phyloP scores from a whole-genome alignment of 2,797 vertebrate genomes.

The Psittacula echo region DNA sequence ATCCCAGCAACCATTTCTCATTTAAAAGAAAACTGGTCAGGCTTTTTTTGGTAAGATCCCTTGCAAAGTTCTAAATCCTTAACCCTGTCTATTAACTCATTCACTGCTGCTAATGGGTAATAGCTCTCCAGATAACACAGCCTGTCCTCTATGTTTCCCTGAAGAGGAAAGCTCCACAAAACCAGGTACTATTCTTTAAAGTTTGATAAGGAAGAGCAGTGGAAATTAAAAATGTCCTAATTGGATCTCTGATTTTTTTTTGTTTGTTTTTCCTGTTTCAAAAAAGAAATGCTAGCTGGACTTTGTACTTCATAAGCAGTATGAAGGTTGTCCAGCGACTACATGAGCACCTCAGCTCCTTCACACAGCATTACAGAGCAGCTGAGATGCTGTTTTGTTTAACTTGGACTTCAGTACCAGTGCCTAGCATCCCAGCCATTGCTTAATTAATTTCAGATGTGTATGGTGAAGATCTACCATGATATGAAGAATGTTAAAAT shows the following conservation, averaged over 20 bases:
- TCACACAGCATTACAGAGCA: not conserved
- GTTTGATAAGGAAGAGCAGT: not conserved
- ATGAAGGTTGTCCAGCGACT: not conserved
- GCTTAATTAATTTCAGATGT: not conserved
- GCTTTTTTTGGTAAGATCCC: not conserved
- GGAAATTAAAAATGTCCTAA: not conserved
- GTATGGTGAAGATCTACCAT: not conserved
- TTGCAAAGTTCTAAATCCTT: not conserved
- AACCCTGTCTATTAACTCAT: not conserved
- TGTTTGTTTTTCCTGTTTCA: not conserved
- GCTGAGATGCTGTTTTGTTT: not conserved
- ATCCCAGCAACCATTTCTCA: not conserved
- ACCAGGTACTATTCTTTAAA: not conserved
- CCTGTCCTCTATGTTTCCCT: not conserved
- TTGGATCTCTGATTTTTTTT: not conserved
- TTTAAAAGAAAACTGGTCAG: not conserved
- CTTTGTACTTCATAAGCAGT: not conserved
- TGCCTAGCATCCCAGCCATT: not conserved
- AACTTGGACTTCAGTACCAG: not conserved
- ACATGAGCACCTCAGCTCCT: not conserved
- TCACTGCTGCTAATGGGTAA: not conserved
- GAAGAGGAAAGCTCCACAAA: not conserved
- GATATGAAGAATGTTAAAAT: not conserved
- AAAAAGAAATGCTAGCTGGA: not conserved
- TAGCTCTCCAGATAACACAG: not conserved